Evolutionary conservation across 2,888 invertebrate genomes (phyloP), one percentile per base, ranked within the genome.

Genomic region (Megamerina dolium): DNA sequence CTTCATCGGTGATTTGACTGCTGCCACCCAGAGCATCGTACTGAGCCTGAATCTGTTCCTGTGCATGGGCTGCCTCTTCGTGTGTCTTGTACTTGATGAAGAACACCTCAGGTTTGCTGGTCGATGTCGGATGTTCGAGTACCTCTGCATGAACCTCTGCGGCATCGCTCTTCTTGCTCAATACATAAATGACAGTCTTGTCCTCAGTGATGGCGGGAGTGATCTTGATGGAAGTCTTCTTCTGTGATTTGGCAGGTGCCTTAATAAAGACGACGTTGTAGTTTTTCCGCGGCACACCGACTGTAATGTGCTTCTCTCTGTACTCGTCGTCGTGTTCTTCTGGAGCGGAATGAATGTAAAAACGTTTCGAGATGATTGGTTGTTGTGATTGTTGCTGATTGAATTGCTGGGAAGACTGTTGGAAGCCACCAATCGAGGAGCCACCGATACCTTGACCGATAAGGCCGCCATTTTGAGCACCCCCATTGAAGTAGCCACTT

Each of bases 41-140:
- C 54, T 70, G 69, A 32, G 70, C 63, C 59, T 72, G 70, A 41
- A 72, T 72, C 55, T 69, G 62, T 27, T 67, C 60, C 48, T 70
- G 71, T 39, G 72, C 71, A 56, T 66, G 65, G 19, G 55, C 55
- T 10, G 72, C 71, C 52, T 72, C 72, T 50, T 69, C 69, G 23
- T 60, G 57, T 35, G 70, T 72, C 60, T 67, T 72, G 58, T 72
- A 72, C 54, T 72, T 72, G 53, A 72, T 70, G 58, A 72, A 72
- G 64, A 70, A 72, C 29, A 72, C 71, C 52, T 72, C 72, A 16
- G 72, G 72, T 50, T 72, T 72, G 54, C 58, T 61, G 42, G 68
- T 69, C 29, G 64, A 57, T n/a, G 60, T 50, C 20, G 62, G 53
- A 31, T 63, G 61, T 42, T 69, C 69, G 30, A 67, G 45, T 3